Percentiles rank a stretch among this genome's conserved stretches.
phyloP scores from a whole-genome alignment of 2,888 invertebrate species.

The Chrysolina oricalcia region DNA sequence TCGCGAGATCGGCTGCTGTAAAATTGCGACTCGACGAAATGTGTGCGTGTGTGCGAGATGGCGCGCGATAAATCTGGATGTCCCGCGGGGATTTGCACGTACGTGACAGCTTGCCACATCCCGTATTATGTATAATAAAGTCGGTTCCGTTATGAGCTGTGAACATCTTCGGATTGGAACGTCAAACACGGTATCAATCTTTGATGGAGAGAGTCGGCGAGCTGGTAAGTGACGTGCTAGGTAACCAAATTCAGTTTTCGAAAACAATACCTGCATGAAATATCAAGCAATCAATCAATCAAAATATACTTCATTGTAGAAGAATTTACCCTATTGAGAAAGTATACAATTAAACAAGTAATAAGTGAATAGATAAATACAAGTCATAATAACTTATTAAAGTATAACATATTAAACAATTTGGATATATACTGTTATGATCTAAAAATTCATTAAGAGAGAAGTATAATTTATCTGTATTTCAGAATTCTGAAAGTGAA shows the following conservation, averaged over 20 bases:
- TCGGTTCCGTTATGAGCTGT: neutral
- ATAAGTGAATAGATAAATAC: no score
- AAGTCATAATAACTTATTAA: no score
- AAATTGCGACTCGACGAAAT: slow-evolving; percentile 20
- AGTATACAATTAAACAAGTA: no score
- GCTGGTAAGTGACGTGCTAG: neutral
- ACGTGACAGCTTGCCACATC: slow-evolving; percentile 33
- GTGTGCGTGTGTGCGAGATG: slow-evolving; percentile 20
- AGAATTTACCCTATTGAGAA: no score
- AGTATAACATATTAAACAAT: no score
- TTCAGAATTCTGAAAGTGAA: no score
- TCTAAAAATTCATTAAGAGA: no score
- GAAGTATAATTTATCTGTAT: no score
- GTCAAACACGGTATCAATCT: slow-evolving; percentile 23
- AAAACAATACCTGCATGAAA: no score
- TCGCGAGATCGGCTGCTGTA: slow-evolving; percentile 5
- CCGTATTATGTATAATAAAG: slow-evolving; percentile 32
- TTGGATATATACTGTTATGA: no score
- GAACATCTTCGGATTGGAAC: slow-evolving; percentile 22
- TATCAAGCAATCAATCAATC: no score
- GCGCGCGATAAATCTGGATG: slow-evolving; percentile 30
- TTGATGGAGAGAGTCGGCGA: neutral
- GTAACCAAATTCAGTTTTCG: neutral
- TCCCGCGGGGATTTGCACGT: slow-evolving; percentile 24
- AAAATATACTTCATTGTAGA: no score